Percentiles rank a stretch among this genome's conserved stretches.
Evolutionary conservation across 2,797 vertebrate genomes (phyloP).

Genomic region (Percopsis omiscomaycus): DNA sequence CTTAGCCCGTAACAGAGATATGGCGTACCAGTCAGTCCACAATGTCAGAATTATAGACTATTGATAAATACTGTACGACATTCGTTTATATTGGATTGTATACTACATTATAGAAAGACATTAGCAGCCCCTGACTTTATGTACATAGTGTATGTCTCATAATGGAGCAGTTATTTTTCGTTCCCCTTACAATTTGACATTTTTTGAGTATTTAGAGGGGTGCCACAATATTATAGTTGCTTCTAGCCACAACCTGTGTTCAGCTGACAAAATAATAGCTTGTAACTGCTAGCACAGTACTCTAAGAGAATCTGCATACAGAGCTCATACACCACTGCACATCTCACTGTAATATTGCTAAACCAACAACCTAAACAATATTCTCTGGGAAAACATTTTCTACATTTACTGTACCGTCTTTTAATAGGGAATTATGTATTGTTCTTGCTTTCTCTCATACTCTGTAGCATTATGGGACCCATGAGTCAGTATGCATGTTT

Average conservation of each 20-base stretch:
- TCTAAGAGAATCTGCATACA: conserved; percentile 9
- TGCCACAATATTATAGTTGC: conserved; percentile 7
- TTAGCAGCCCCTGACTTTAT: too few species aligned
- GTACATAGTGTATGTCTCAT: too few species aligned
- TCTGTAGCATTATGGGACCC: conserved; percentile 55
- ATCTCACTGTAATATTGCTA: conserved; percentile 23
- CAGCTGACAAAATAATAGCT: conserved; percentile 50
- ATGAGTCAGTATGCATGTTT: conserved; percentile 35
- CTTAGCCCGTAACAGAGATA: neutral
- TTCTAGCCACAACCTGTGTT: conserved; percentile 16
- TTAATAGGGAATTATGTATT: conserved; percentile 19
- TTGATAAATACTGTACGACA: neutral
- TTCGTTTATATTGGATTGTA: too few species aligned
- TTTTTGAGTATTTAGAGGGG: too few species aligned
- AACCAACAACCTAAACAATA: conserved; percentile 32
- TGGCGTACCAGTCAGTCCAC: too few species aligned
- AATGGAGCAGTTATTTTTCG: too few species aligned
- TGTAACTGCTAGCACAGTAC: conserved; percentile 20
- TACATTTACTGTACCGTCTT: conserved; percentile 14
- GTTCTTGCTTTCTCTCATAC: neutral
- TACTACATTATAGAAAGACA: too few species aligned
- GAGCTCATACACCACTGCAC: conserved; percentile 15
- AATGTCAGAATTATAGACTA: too few species aligned
- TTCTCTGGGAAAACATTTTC: conserved; percentile 54
- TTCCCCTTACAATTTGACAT: too few species aligned